Conservation (phyloP, 2,888 invertebrate species). For the Eulithis testata region DNA sequence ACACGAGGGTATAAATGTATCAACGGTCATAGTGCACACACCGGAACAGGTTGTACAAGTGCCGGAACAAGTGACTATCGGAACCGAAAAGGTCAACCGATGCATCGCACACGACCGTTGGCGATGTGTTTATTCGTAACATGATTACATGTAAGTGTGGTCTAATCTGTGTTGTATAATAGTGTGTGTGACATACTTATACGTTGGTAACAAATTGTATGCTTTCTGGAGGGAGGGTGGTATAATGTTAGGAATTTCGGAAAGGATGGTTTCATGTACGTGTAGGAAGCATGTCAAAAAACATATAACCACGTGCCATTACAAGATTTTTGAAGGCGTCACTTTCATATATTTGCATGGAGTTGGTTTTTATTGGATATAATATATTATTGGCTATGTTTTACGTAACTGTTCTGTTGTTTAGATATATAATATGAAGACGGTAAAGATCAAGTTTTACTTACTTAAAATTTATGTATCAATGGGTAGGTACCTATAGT, state of each 20-base stretch:
- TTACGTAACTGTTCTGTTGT: too few relatives aligned
- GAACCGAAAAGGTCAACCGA: constrained; percentile 50
- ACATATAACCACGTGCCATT: background rate
- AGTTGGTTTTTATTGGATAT: too few relatives aligned
- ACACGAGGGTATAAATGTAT: background rate
- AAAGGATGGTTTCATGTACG: background rate
- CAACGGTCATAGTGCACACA: constrained; percentile 57
- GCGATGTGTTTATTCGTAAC: constrained; percentile 7
- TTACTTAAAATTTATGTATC: too few relatives aligned
- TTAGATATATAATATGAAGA: too few relatives aligned
- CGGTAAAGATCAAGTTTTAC: too few relatives aligned
- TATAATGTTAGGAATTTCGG: background rate
- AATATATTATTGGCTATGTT: too few relatives aligned
- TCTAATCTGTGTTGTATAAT: background rate
- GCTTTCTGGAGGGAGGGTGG: background rate
- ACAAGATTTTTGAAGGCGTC: too few relatives aligned
- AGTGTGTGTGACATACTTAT: background rate
- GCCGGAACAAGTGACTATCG: constrained; percentile 43
- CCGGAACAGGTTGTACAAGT: constrained; percentile 49
- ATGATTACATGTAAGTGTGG: background rate
- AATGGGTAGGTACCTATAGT: too few relatives aligned
- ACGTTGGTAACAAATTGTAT: constrained; percentile 2
- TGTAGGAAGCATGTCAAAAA: background rate
- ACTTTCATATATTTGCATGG: too few relatives aligned
- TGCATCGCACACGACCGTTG: constrained; percentile 40